These are phyloP conservation scores for Papilio glaucus DNA, from an alignment of 1,140 invertebrate genomes.

Conservation along the genomic window DNA sequence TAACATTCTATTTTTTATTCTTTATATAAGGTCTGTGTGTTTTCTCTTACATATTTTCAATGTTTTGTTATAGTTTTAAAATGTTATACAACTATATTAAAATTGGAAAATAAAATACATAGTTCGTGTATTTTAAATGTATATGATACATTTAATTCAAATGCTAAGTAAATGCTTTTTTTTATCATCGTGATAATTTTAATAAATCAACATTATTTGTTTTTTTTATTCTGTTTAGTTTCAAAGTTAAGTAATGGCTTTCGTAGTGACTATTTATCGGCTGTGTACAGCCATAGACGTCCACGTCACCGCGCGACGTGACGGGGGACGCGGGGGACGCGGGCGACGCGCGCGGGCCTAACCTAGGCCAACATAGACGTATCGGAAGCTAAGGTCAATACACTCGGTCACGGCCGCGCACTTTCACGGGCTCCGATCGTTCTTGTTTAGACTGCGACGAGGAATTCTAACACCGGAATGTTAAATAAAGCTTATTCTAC, in stretches of 20 bases:
- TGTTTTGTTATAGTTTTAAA: too few species aligned
- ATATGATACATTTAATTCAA: too few species aligned
- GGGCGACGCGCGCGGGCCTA: conserved; percentile 53
- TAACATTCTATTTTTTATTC: neutral
- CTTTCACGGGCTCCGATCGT: conserved; percentile 71
- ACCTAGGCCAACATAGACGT: conserved; percentile 77
- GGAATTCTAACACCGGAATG: conserved; percentile 57
- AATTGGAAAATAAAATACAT: too few species aligned
- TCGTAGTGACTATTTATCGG: neutral
- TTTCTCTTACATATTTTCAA: too few species aligned
- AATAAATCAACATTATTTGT: neutral
- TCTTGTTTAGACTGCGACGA: conserved; percentile 65
- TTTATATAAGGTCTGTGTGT: neutral
- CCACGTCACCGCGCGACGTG: conserved; percentile 47
- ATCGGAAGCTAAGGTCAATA: conserved; percentile 76
- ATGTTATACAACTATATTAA: too few species aligned
- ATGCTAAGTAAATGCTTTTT: too few species aligned
- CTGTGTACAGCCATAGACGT: neutral
- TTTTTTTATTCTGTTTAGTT: neutral
- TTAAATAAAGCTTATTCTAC: conserved; percentile 12
- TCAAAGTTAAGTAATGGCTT: neutral
- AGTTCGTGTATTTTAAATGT: too few species aligned
- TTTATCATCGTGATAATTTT: too few species aligned
- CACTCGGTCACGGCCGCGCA: conserved; percentile 76
- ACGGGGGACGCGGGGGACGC: conserved; percentile 58